Conservation (phyloP, 1,140 invertebrate species). For the Uloborus diversus region DNA sequence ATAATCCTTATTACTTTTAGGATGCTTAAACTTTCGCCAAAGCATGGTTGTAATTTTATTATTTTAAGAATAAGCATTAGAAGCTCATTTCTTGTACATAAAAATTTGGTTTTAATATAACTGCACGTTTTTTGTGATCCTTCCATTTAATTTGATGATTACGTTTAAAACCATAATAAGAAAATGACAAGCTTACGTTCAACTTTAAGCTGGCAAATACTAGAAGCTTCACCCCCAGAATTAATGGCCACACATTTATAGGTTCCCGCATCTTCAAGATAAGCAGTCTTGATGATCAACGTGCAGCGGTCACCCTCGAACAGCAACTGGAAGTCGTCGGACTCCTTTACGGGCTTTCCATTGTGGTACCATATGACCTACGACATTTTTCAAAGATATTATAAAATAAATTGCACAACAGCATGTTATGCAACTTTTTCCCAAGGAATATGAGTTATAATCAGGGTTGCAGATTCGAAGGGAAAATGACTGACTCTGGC, state of each 20-base stretch:
- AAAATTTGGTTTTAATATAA: too few species aligned
- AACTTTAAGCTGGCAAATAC: constrained; percentile 75
- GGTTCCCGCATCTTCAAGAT: constrained; percentile 80
- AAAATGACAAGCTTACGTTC: constrained; percentile 56
- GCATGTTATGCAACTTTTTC: too few species aligned
- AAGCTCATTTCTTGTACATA: too few species aligned
- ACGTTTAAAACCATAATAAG: not conserved
- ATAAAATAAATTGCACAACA: not conserved
- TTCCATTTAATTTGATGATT: too few species aligned
- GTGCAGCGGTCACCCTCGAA: constrained; percentile 85
- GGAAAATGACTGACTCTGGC: too few species aligned
- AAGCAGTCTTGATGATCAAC: constrained; percentile 85
- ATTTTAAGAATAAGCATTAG: too few species aligned
- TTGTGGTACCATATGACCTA: constrained; percentile 88
- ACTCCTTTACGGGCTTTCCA: constrained; percentile 83
- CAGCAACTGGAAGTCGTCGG: constrained; percentile 79
- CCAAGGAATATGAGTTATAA: too few species aligned
- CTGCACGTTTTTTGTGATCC: too few species aligned
- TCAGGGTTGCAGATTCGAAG: too few species aligned
- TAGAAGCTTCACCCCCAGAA: constrained; percentile 81
- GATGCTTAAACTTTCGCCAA: too few species aligned
- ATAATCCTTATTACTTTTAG: too few species aligned
- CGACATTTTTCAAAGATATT: not conserved
- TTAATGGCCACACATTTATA: constrained; percentile 91
- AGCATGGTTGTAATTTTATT: too few species aligned